phyloP scores from a whole-genome alignment of 2,888 invertebrate species.

The Gari tellinella region DNA sequence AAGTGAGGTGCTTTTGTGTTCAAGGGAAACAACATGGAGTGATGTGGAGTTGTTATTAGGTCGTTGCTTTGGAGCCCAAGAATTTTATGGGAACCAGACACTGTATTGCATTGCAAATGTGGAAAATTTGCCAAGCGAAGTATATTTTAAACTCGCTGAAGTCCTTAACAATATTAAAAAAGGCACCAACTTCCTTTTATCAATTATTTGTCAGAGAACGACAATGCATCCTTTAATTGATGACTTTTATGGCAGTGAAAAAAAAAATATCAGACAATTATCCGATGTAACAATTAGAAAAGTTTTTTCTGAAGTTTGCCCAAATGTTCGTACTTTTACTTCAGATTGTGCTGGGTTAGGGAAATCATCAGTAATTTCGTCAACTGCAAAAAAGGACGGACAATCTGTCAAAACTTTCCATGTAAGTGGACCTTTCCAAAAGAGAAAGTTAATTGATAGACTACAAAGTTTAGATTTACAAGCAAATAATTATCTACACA shows the following conservation, averaged over 20 bases:
- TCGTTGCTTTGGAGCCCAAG: constrained; percentile 28
- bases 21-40: constrained; percentile 45
- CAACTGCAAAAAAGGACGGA: constrained; percentile 15
- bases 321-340: constrained; percentile 37
- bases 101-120: constrained; percentile 54
- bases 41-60: constrained; percentile 47
- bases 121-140: constrained; percentile 45
- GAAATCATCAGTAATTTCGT: constrained; percentile 44
- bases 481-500: constrained; percentile 37
- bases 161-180: constrained; percentile 5
- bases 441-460: constrained; percentile 22
- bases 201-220: constrained; percentile 48
- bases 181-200: constrained; percentile 19
- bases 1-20: constrained; percentile 52
- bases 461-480: constrained; percentile 24
- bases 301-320: constrained; percentile 17
- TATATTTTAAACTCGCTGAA: constrained; percentile 46
- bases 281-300: constrained; percentile 7
- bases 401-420: constrained; percentile 34
- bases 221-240: constrained; percentile 48
- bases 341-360: constrained; percentile 57
- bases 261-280: constrained; percentile 1
- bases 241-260: constrained; percentile 31
- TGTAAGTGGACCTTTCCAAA: constrained; percentile 52
- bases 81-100: background rate